phyloP scores from a whole-genome alignment of 2,888 invertebrate species.

The Resseliella maxima region DNA sequence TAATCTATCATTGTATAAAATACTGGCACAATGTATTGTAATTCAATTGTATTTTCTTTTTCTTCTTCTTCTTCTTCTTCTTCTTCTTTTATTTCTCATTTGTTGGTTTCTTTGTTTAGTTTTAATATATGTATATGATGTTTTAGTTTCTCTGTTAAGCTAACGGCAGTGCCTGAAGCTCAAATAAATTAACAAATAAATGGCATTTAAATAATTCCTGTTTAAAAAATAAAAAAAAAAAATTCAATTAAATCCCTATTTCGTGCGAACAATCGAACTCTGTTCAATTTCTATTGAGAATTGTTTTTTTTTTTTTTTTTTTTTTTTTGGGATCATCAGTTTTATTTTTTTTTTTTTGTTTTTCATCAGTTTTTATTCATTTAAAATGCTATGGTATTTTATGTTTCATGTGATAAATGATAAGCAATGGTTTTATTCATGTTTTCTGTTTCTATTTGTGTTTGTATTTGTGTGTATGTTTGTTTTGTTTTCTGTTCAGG shows the following conservation, averaged over 20 bases:
- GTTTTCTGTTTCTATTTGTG: not conserved
- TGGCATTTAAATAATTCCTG: not conserved
- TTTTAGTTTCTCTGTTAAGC: not conserved
- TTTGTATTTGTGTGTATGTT: not conserved
- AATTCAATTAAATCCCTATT: not conserved
- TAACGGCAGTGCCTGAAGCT: conserved; percentile 48
- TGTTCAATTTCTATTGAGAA: too few species aligned
- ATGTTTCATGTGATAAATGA: not conserved
- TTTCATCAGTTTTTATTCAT: not conserved
- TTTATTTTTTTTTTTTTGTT: too few species aligned
- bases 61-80: too few species aligned
- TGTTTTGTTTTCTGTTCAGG: not conserved
- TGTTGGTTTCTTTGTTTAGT: not conserved
- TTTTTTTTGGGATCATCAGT: too few species aligned
- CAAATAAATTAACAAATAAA: not conserved
- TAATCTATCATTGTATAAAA: not conserved
- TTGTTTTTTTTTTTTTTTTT: too few species aligned
- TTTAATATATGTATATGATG: not conserved
- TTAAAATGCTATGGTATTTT: too few species aligned
- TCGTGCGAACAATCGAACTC: too few species aligned
- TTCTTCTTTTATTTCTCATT: too few species aligned
- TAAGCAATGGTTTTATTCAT: not conserved
- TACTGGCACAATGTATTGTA: conserved; percentile 39
- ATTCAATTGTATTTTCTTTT: not conserved
- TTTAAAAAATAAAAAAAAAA: not conserved